Evolutionary conservation across 2,113 vertebrate species (phyloP), one percentile per base, ranked within the genome.

Genomic region (Chaetorhynchus papuensis): DNA sequence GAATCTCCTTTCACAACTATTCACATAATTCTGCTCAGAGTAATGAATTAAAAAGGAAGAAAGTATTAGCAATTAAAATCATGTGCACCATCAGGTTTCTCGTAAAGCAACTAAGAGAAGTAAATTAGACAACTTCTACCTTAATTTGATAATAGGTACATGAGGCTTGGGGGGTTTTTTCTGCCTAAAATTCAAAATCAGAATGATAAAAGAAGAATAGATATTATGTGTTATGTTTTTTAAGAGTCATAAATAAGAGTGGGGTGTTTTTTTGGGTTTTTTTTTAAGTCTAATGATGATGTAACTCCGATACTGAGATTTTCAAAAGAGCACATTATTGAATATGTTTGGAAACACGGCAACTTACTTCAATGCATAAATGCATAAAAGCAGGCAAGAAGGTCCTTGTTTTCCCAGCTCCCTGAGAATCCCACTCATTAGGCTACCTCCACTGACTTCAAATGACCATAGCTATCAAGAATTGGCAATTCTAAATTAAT

Each of bases 61-160:
- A 96, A 86, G 31, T 68, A 91, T 96, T 92, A 93, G 68, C 61
- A 95, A 87, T 84, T 92, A 90, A 95, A 95, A 94, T 94, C 28
- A 83, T 1, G 1, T 60, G 54, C 3, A 4, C 39, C 45, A 87
- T 82, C 41, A 89, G 49, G 56, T 35, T 94, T 70, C 77, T 83
- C 59, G 30, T 86, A 91, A 82, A 79, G 78, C 14, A 96, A 37
- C 45, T 45, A 83, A 13, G 4, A 90, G 49, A 69, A 90, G 53
- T 76, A 95, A 85, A 91, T 91, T 74, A 85, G 70, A 61, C 53
- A 95, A 65, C 18, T 4, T 94, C 21, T 82, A 61, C 28, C 57
- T 85, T 94, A 91, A 91, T 89, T 75, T 89, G 52, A 41, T 89
- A 92, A 91, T 44, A 82, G 83, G 12, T 89, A 65, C 49, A 64